Percentiles rank a stretch among this genome's conserved stretches.
phyloP scores from a whole-genome alignment of 2,113 vertebrate genomes.

The Brachypodius melanocephalos region DNA sequence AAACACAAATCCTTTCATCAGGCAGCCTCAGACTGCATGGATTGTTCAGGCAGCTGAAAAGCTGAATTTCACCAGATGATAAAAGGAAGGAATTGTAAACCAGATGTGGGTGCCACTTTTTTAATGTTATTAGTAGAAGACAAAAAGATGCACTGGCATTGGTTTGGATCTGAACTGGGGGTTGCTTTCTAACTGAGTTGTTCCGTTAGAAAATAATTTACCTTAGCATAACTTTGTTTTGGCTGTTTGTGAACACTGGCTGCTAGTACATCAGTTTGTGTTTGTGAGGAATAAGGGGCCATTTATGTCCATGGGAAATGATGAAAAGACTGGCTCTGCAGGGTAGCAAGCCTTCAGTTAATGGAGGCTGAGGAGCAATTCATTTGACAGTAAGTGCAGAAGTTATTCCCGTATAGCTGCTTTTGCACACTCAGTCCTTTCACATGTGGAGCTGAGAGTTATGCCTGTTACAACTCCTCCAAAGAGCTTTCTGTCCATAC shows the following conservation, averaged over 20 bases:
- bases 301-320: not conserved
- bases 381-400: not conserved
- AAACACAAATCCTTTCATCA: not conserved
- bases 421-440: not conserved
- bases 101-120: not conserved
- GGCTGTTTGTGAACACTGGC: not conserved
- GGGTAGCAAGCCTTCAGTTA: not conserved
- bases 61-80: not conserved
- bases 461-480: not conserved
- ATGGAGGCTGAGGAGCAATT: not conserved
- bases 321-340: not conserved
- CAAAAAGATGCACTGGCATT: not conserved
- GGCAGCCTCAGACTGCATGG: not conserved
- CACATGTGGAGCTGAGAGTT: not conserved
- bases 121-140: not conserved
- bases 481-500: not conserved
- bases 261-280: not conserved
- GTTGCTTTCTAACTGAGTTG: not conserved
- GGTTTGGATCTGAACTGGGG: not conserved
- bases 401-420: not conserved
- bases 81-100: not conserved
- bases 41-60: not conserved
- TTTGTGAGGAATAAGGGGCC: not conserved
- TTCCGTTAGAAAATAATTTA: not conserved
- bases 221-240: not conserved